A percentile compares a stretch with the other conserved stretches of the same genome.
phyloP scores from a whole-genome alignment of 2,888 invertebrate species.

The Holacanthella duospinosa region DNA sequence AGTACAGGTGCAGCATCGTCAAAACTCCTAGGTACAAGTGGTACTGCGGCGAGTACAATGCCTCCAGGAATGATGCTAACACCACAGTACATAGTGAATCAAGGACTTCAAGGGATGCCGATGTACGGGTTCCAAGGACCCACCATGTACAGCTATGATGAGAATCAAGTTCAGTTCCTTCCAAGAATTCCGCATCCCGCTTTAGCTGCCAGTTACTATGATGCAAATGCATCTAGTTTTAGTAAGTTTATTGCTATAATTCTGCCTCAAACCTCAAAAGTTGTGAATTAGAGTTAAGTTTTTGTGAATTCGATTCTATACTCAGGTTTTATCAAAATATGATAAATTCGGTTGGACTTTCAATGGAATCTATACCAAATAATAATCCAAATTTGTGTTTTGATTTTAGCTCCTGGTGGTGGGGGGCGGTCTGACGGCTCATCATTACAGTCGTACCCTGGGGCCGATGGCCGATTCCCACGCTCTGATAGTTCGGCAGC shows the following conservation, averaged over 20 bases:
- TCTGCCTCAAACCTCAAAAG: not conserved
- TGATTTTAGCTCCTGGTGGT: slow-evolving; percentile 21
- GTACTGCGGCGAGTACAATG: slow-evolving; percentile 23
- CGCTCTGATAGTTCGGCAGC: slow-evolving; percentile 37
- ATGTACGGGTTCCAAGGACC: slow-evolving; percentile 32
- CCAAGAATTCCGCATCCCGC: slow-evolving; percentile 32
- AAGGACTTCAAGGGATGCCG: slow-evolving; percentile 25
- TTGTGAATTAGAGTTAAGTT: not conserved
- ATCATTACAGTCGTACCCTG: slow-evolving; percentile 32
- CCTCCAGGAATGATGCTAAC: slow-evolving; percentile 34
- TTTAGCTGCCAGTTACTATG: slow-evolving; percentile 30
- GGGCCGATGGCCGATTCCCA: slow-evolving; percentile 31
- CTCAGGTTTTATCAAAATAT: too few species aligned
- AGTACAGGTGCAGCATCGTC: slow-evolving; percentile 16
- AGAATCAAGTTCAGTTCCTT: slow-evolving; percentile 32
- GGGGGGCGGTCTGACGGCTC: slow-evolving; percentile 31
- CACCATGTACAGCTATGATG: slow-evolving; percentile 31
- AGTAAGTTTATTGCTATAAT: slow-evolving; percentile 8
- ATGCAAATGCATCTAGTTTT: slow-evolving; percentile 22
- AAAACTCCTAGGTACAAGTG: slow-evolving; percentile 20
- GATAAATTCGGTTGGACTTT: too few species aligned
- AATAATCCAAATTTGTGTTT: not conserved
- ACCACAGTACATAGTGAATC: slow-evolving; percentile 35
- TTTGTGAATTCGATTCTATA: not conserved
- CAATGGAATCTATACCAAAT: not conserved